A percentile compares a stretch with the other conserved stretches of the same genome.
These are phyloP conservation scores for Cynodonichthys magdalenae DNA, from an alignment of 2,797 vertebrate species.

Conservation along the genomic window DNA sequence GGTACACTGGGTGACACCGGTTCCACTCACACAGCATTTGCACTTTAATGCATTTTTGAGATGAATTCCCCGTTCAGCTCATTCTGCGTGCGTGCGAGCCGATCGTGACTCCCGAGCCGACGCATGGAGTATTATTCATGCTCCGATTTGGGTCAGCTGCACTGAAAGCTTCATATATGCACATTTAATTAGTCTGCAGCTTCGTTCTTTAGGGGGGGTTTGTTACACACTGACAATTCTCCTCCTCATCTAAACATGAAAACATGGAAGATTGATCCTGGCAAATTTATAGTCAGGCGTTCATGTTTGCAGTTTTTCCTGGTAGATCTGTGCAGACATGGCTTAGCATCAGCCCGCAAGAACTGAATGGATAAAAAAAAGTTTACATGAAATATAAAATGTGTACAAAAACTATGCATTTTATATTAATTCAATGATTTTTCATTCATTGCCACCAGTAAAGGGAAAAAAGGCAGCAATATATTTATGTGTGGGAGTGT, in stretches of 20 bases:
- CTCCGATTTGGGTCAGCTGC: not conserved
- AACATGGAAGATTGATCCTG: not conserved
- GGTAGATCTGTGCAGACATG: too few relatives aligned
- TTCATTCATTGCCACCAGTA: too few relatives aligned
- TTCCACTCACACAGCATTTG: not conserved
- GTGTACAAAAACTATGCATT: too few relatives aligned
- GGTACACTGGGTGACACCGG: not conserved
- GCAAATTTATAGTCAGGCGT: not conserved
- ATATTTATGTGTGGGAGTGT: too few relatives aligned
- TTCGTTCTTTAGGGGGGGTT: not conserved
- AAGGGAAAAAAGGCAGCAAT: too few relatives aligned
- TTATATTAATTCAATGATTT: too few relatives aligned
- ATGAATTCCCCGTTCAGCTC: not conserved
- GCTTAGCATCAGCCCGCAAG: too few relatives aligned
- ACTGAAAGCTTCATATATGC: not conserved
- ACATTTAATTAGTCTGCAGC: not conserved
- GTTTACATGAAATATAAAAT: too few relatives aligned
- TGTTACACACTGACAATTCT: not conserved
- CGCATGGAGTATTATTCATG: not conserved
- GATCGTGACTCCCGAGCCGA: not conserved
- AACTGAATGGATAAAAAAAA: too few relatives aligned
- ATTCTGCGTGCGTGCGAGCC: not conserved
- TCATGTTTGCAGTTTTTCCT: not conserved
- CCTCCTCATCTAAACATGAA: not conserved
- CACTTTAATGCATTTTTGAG: slow-evolving; percentile 8